Conservation (phyloP, 2,888 invertebrate species). For the Amphipyra berbera region DNA sequence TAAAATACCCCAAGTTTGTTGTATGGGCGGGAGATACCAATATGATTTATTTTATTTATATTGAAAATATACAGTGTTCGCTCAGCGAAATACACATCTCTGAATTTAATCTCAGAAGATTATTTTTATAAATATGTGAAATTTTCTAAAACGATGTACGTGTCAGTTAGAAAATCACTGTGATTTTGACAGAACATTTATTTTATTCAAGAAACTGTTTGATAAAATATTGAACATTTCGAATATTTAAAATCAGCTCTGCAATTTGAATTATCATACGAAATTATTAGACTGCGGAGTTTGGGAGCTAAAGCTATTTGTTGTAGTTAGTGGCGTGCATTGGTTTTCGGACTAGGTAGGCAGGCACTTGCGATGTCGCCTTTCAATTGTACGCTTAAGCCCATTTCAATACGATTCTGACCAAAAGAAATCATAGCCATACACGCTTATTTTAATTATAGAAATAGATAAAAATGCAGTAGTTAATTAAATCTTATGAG, state of each 20-base stretch:
- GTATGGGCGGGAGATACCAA: constrained; percentile 9
- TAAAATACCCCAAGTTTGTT: constrained; percentile 20
- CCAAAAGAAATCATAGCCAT: too few relatives aligned
- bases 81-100: constrained; percentile 3
- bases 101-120: constrained; percentile 1
- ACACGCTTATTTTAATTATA: too few relatives aligned
- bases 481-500: too few relatives aligned
- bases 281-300: neutral
- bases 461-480: too few relatives aligned
- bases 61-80: constrained; percentile 23
- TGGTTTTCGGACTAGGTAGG: too few relatives aligned
- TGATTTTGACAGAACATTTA: constrained; percentile 29
- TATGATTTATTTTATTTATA: constrained; percentile 38
- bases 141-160: constrained; percentile 25
- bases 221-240: constrained; percentile 2
- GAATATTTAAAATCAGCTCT: neutral
- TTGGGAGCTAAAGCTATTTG: neutral
- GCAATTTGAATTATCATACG: neutral
- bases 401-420: too few relatives aligned
- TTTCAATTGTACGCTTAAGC: too few relatives aligned
- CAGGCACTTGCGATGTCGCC: too few relatives aligned
- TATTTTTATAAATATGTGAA: constrained; percentile 16
- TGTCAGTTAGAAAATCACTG: constrained; percentile 22
- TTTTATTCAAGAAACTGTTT: constrained; percentile 10
- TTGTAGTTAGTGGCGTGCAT: too few relatives aligned